Conservation (phyloP, 2,113 vertebrate species). For the Coturnix japonica region DNA sequence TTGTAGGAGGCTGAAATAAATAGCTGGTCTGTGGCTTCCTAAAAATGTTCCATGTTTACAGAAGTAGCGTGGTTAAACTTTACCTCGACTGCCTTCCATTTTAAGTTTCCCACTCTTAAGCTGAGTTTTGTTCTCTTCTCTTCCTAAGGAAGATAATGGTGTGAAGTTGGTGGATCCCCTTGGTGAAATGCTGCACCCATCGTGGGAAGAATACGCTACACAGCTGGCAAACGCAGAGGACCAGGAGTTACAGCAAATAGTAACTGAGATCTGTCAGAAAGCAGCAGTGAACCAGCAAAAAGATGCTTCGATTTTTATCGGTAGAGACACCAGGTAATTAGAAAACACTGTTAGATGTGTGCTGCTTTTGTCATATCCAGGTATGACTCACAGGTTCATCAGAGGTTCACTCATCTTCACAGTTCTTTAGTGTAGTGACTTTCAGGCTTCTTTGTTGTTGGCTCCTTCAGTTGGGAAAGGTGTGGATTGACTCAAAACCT, state of each 20-base stretch:
- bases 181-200: slow-evolving; percentile 91
- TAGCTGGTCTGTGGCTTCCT: not conserved
- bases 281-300: slow-evolving; percentile 83
- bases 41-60: not conserved
- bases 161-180: slow-evolving; percentile 93
- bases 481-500: not conserved
- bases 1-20: not conserved
- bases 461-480: not conserved
- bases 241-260: slow-evolving; percentile 69
- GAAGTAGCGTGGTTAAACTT: not conserved
- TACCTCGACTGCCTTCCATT: not conserved
- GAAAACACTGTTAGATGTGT: not conserved
- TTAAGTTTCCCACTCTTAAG: not conserved
- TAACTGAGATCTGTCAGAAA: slow-evolving; percentile 83
- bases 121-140: not conserved
- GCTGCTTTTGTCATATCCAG: not conserved
- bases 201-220: slow-evolving; percentile 92
- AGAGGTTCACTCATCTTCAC: not conserved
- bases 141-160: slow-evolving; percentile 92
- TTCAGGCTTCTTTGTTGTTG: not conserved
- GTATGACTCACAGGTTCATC: not conserved
- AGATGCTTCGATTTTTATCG: slow-evolving; percentile 84
- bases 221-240: slow-evolving; percentile 90
- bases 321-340: slow-evolving; percentile 93
- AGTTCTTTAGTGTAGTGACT: not conserved